Evolutionary conservation across 2,797 vertebrate species (phyloP).

Genomic region (Pagetopsis macropterus): DNA sequence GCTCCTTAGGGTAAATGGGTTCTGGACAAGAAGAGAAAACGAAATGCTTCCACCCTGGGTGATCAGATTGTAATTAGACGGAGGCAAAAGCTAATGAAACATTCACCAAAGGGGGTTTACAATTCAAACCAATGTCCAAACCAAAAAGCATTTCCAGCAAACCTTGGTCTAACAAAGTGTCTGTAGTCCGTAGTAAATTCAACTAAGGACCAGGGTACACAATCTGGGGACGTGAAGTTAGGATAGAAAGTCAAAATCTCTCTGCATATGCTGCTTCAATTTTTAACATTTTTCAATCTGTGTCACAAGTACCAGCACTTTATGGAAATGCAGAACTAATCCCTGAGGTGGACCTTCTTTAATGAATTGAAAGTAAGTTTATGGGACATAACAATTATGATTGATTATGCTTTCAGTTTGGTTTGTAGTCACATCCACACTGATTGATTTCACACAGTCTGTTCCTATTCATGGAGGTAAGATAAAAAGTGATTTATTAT

Average conservation of each 20-base stretch:
- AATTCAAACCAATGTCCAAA: not conserved
- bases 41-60: conserved; percentile 14
- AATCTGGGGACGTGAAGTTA: not conserved
- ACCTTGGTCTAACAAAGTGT: not conserved
- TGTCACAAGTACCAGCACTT: not conserved
- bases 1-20: conserved; percentile 19
- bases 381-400: not conserved
- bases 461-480: not conserved
- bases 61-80: conserved; percentile 17
- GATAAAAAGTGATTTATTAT: not conserved
- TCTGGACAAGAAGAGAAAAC: conserved; percentile 7
- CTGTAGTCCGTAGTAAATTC: too few relatives aligned
- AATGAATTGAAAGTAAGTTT: not conserved
- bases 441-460: not conserved
- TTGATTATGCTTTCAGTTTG: conserved; percentile 4
- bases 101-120: not conserved
- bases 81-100: not conserved
- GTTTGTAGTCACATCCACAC: not conserved
- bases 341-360: not conserved
- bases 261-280: not conserved
- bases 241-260: not conserved
- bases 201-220: not conserved
- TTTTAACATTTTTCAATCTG: not conserved
- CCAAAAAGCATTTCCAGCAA: not conserved
- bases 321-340: not conserved